Evolutionary conservation across 2,888 invertebrate species (phyloP).

Genomic region (Sarcophaga caerulescens): DNA sequence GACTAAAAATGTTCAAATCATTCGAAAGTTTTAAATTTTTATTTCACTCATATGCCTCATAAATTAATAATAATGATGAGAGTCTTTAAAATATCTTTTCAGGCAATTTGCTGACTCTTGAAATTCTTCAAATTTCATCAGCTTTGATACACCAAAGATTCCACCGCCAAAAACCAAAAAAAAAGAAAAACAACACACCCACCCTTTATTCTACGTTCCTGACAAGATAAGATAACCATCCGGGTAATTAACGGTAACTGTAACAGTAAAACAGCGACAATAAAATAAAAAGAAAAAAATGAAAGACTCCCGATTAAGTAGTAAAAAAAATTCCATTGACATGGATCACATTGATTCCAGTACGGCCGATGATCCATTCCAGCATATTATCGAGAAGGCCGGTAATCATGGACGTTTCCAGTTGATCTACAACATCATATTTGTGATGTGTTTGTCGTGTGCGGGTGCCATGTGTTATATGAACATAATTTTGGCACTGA

Average conservation of each 20-base stretch:
- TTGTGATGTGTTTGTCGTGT: slow-evolving; percentile 81
- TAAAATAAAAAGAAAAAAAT: slow-evolving; percentile 11
- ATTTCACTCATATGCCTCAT: too few species aligned
- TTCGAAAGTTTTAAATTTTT: too few species aligned
- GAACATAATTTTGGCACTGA: slow-evolving; percentile 83
- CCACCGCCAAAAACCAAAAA: too few species aligned
- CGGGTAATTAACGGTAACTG: not conserved
- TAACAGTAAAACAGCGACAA: not conserved
- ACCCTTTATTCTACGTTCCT: not conserved
- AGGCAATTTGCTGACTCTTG: not conserved
- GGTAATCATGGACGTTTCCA: slow-evolving; percentile 83
- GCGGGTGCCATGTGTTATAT: slow-evolving; percentile 82
- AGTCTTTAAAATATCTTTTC: not conserved
- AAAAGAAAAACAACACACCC: not conserved
- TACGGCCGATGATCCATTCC: slow-evolving; percentile 80
- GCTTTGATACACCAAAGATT: not conserved
- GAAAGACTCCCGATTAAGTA: slow-evolving; percentile 51
- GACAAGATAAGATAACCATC: not conserved
- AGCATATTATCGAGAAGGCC: slow-evolving; percentile 82
- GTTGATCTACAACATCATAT: slow-evolving; percentile 81
- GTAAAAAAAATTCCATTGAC: slow-evolving; percentile 32
- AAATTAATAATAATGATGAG: too few species aligned
- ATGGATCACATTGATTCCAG: slow-evolving; percentile 39
- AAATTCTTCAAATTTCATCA: slow-evolving; percentile 4
- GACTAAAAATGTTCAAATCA: too few species aligned